phyloP scores from a whole-genome alignment of 2,888 invertebrate genomes.

The Tinea trinotella region DNA sequence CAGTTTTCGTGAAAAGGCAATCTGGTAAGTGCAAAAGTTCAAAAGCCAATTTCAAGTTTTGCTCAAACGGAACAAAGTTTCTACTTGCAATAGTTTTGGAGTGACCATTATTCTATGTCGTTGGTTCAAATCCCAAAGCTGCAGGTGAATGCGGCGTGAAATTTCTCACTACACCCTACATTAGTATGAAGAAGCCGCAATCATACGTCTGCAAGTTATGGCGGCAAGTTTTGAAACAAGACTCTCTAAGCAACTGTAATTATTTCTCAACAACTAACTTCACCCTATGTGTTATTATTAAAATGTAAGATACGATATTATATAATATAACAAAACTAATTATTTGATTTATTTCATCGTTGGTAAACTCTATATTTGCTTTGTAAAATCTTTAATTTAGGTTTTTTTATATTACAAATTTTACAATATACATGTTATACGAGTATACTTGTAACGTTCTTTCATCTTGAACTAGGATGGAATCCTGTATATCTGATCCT shows the following conservation, averaged over 20 bases:
- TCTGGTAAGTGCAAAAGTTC: slow-evolving; percentile 7
- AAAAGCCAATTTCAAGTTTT: slow-evolving; percentile 5
- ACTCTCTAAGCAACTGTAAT: background rate
- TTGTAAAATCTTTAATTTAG: no score
- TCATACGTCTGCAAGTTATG: background rate
- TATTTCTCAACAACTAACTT: background rate
- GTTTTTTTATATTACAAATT: no score
- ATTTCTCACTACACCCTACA: slow-evolving; percentile 1
- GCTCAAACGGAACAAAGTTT: background rate
- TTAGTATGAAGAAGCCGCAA: background rate
- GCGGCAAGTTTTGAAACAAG: background rate
- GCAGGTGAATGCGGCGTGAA: slow-evolving; percentile 1
- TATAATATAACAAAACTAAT: no score
- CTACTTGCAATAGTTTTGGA: background rate
- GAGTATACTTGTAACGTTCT: no score
- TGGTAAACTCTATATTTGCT: no score
- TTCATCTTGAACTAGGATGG: no score
- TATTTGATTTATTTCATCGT: no score
- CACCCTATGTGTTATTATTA: no score
- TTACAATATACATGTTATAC: no score
- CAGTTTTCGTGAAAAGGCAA: background rate
- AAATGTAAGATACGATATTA: no score
- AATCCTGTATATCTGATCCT: no score
- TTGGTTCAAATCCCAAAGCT: background rate
- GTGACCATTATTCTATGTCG: slow-evolving; percentile 2